phyloP scores from a whole-genome alignment of 2,797 vertebrate genomes.

The Pelobates cultripes region DNA sequence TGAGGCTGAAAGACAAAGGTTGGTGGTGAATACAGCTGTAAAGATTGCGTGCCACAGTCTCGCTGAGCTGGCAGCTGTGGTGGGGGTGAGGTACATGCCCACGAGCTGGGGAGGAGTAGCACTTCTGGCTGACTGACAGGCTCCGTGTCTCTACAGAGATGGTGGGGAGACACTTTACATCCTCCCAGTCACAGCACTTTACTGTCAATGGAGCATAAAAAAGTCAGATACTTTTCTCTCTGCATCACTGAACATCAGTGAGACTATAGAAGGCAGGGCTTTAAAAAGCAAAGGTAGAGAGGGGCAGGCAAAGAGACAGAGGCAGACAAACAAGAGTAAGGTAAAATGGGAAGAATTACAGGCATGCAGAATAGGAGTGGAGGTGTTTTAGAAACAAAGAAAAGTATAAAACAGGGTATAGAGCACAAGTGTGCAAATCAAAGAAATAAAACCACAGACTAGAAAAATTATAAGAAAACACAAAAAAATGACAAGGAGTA shows the following conservation, averaged over 20 bases:
- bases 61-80: constrained; percentile 38
- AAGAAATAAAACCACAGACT: background rate
- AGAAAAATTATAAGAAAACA: background rate
- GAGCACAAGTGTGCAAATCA: background rate
- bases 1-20: background rate
- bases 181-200: constrained; percentile 51
- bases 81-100: constrained; percentile 25
- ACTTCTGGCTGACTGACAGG: constrained; percentile 31
- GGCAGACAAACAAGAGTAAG: background rate
- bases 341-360: background rate
- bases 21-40: constrained; percentile 29
- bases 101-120: constrained; percentile 13
- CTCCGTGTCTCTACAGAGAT: constrained; percentile 40
- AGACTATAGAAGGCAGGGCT: constrained; percentile 40
- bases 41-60: constrained; percentile 38
- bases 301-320: constrained; percentile 9
- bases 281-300: constrained; percentile 13
- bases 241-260: constrained; percentile 52
- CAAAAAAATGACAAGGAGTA: background rate
- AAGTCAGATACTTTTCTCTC: constrained; percentile 43
- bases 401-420: background rate
- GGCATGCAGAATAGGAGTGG: background rate
- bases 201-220: constrained; percentile 51
- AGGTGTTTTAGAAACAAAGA: background rate
- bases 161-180: constrained; percentile 40